Evolutionary conservation across 2,113 vertebrate species (phyloP), one percentile per base, ranked within the genome.

Genomic region (Colius striatus): DNA sequence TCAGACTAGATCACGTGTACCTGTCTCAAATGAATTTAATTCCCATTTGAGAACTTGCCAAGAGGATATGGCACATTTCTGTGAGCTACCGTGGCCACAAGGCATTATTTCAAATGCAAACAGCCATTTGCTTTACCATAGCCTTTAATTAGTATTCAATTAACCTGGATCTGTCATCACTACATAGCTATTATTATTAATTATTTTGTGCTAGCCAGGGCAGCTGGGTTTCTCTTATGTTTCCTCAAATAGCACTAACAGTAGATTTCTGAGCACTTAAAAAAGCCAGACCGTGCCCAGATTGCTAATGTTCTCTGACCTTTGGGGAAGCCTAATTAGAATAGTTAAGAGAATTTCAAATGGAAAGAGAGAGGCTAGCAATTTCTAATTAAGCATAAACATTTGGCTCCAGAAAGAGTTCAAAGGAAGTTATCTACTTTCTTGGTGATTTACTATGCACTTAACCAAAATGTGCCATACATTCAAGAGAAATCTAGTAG

Each of bases 81-180:
- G 23, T 61, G 68, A 87, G 66, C 71, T 81, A 77, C 48, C 78
- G 78, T 86, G 82, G 81, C 78, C 84, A 87, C 21, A 29, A 79
- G 63, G 51, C 60, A 50, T 89, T 87, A 89, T 90, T 97, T 93
- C 87, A 92, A 93, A 92, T 89, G 88, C 81, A 96, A 96, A 94
- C 92, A 96, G 87, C 77, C 60, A 93, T 95, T 96, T 94, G 70
- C 73, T 94, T 94, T 93, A 87, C 73, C 71, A 16, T 89, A 95
- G 87, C 41, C 76, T 84, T 90, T 95, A 95, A 96, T 97, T 96
- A 96, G 88, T 80, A 95, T 91, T 93, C 87, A 94, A 91, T 95
- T 96, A 97, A 94, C 95, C 94, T 96, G 94, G 55, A 96, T 96
- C 88, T 94, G 93, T 93, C 95, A 95, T 89, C 79, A 74, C 68